These are phyloP conservation scores for Anabas testudineus DNA, from an alignment of 2,797 vertebrate species.

Conservation along the genomic window DNA sequence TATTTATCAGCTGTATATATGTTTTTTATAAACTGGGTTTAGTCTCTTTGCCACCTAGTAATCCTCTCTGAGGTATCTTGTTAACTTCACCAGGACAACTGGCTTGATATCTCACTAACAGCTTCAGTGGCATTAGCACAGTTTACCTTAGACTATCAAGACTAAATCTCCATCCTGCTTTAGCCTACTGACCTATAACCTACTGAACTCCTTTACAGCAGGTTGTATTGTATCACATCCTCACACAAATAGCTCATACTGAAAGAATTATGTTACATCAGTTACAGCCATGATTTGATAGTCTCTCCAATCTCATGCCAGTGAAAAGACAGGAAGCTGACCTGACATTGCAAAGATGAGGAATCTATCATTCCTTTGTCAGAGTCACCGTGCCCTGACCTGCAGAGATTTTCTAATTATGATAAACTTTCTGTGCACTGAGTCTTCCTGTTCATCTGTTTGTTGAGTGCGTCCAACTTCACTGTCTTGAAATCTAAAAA, in stretches of 20 bases:
- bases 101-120: constrained; percentile 50
- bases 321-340: constrained; percentile 23
- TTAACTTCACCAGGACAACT: constrained; percentile 34
- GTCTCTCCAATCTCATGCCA: background rate
- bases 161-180: constrained; percentile 31
- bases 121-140: constrained; percentile 53
- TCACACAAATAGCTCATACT: background rate
- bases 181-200: constrained; percentile 49
- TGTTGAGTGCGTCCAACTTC: background rate
- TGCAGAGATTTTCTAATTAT: no score
- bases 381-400: background rate
- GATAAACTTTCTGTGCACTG: constrained; percentile 4
- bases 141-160: constrained; percentile 41
- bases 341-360: constrained; percentile 5
- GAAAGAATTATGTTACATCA: constrained; percentile 3
- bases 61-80: constrained; percentile 18
- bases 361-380: no score
- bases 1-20: no score
- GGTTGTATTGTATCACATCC: background rate
- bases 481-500: constrained; percentile 3
- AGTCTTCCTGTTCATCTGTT: constrained; percentile 13
- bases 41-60: background rate
- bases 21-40: background rate
- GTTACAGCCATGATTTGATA: background rate
- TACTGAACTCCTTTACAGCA: background rate